Percentiles rank a stretch among this genome's conserved stretches.
Evolutionary conservation across 1,140 invertebrate genomes (phyloP).

Genomic region (Agrypnia vestita): DNA sequence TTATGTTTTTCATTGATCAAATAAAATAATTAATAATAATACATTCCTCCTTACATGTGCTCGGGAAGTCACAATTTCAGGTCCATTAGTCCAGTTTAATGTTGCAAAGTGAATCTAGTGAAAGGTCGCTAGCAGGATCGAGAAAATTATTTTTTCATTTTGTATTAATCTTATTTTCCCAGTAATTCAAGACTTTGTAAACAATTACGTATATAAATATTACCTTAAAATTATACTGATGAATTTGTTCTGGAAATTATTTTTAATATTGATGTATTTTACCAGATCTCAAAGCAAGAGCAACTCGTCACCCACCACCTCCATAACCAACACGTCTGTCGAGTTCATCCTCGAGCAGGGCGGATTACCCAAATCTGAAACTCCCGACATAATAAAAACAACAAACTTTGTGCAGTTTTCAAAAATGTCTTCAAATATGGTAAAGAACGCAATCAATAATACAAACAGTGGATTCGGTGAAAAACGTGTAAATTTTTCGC

Average conservation of each 20-base stretch:
- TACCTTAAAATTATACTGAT: no score
- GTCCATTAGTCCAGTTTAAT: no score
- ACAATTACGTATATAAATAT: no score
- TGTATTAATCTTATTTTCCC: not conserved
- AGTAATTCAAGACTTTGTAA: no score
- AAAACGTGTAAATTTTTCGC: slow-evolving; percentile 70
- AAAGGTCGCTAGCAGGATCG: no score
- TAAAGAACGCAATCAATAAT: slow-evolving; percentile 15
- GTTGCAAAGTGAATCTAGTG: no score
- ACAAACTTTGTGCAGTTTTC: slow-evolving; percentile 39
- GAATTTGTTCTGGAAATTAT: not conserved
- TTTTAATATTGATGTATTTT: not conserved
- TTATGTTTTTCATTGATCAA: no score
- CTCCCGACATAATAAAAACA: slow-evolving; percentile 46
- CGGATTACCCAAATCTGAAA: slow-evolving; percentile 61
- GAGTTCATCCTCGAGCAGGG: slow-evolving; percentile 63
- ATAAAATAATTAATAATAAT: no score
- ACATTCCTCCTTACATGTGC: no score
- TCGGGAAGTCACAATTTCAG: no score
- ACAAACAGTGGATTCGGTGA: slow-evolving; percentile 59
- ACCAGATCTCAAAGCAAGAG: slow-evolving; percentile 76
- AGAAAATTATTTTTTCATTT: no score
- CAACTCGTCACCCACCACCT: slow-evolving; percentile 62
- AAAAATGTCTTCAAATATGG: slow-evolving; percentile 39
- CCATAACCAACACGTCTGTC: slow-evolving; percentile 63